Evolutionary conservation across 2,113 vertebrate genomes (phyloP).

Genomic region (Eubucco bourcierii): DNA sequence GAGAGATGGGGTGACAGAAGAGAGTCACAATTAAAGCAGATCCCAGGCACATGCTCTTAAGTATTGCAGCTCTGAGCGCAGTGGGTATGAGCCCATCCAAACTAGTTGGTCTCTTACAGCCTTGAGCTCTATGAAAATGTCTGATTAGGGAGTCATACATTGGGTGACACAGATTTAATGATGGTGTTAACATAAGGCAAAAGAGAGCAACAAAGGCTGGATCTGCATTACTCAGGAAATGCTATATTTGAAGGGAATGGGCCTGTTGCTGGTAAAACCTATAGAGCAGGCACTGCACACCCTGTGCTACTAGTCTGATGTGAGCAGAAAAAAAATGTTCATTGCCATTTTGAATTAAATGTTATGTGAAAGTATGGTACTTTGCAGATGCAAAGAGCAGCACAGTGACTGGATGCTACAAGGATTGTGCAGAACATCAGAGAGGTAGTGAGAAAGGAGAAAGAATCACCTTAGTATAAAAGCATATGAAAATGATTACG

Average conservation of each 20-base stretch:
- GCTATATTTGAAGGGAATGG: background rate
- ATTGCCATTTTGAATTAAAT: background rate
- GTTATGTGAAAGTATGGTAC: background rate
- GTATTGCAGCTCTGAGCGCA: background rate
- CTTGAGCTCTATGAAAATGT: background rate
- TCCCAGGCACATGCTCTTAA: background rate
- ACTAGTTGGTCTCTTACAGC: background rate
- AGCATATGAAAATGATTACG: background rate
- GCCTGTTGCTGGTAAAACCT: background rate
- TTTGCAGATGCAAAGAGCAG: background rate
- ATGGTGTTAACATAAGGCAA: background rate
- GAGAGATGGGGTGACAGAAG: background rate
- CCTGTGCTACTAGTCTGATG: background rate
- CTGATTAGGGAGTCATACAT: background rate
- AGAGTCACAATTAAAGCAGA: background rate
- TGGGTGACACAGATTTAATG: background rate
- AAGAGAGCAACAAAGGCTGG: background rate
- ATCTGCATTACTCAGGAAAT: background rate
- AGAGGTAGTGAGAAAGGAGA: background rate
- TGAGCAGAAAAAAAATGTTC: background rate
- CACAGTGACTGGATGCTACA: background rate
- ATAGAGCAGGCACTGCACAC: background rate
- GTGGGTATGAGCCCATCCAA: background rate
- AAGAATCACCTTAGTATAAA: background rate
- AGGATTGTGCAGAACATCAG: background rate